Conservation (phyloP, 2,113 vertebrate genomes). For the Epinephelus moara region DNA sequence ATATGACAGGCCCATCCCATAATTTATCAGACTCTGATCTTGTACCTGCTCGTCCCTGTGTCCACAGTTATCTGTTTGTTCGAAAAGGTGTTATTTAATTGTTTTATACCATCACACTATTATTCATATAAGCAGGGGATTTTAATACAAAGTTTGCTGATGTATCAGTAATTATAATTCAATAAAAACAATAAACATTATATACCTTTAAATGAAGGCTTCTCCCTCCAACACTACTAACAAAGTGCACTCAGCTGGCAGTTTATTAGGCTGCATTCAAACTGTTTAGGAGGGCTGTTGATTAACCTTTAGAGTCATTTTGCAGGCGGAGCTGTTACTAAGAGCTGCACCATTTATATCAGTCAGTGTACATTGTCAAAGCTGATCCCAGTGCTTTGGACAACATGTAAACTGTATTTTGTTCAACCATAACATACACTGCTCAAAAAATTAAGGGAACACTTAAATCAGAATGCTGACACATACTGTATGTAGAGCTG, state of each 20-base stretch:
- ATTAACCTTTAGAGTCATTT: too few relatives aligned
- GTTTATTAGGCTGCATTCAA: background rate
- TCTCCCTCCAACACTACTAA: background rate
- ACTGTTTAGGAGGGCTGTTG: too few relatives aligned
- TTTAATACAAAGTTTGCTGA: background rate
- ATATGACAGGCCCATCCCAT: too few relatives aligned
- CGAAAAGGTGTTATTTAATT: too few relatives aligned
- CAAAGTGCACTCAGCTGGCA: background rate
- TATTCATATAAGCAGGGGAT: too few relatives aligned
- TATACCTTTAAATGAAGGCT: background rate
- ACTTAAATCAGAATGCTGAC: background rate
- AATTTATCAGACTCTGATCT: too few relatives aligned
- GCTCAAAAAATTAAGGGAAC: too few relatives aligned
- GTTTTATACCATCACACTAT: too few relatives aligned
- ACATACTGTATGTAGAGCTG: background rate
- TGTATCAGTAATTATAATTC: too few relatives aligned
- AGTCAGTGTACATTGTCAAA: background rate
- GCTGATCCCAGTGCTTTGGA: background rate
- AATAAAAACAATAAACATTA: background rate
- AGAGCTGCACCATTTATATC: background rate
- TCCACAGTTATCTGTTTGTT: too few relatives aligned
- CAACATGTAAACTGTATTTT: background rate
- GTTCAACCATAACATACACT: background rate
- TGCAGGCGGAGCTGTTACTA: too few relatives aligned
- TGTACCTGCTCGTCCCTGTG: too few relatives aligned